Conservation (phyloP, 64 coral and sea anemone species). For the Actinia tenebrosa region DNA sequence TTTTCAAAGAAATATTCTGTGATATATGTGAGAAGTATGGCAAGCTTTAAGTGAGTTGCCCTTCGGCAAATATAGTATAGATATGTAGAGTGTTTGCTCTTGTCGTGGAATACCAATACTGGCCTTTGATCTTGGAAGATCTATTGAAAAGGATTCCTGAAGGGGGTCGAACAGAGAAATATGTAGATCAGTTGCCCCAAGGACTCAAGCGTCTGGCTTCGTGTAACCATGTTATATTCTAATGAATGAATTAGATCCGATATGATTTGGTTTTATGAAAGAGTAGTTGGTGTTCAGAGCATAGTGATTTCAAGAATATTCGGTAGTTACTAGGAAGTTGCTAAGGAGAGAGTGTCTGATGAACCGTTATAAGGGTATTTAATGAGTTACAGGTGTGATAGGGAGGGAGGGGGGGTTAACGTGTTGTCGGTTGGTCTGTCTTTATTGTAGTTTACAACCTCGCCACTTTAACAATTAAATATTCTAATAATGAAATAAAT, state of each 20-base stretch:
- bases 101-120: background rate
- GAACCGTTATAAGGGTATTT: background rate
- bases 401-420: too few species aligned
- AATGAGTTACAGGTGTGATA: background rate
- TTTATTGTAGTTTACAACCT: too few species aligned
- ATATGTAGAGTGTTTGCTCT: background rate
- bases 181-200: background rate
- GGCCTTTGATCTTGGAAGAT: slow-evolving; percentile 16
- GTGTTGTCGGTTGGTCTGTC: background rate
- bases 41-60: background rate
- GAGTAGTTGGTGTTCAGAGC: background rate
- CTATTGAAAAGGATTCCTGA: slow-evolving; percentile 17
- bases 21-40: background rate
- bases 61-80: background rate
- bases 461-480: too few species aligned
- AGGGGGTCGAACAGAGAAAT: background rate
- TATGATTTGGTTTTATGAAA: background rate
- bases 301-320: background rate
- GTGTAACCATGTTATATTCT: background rate
- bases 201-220: background rate
- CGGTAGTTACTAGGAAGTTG: background rate
- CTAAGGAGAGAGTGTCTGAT: background rate
- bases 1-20: background rate
- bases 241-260: background rate
- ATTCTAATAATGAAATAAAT: too few species aligned